Evolutionary conservation across 2,888 invertebrate species (phyloP).

Genomic region (Pollenia griseotomentosa): DNA sequence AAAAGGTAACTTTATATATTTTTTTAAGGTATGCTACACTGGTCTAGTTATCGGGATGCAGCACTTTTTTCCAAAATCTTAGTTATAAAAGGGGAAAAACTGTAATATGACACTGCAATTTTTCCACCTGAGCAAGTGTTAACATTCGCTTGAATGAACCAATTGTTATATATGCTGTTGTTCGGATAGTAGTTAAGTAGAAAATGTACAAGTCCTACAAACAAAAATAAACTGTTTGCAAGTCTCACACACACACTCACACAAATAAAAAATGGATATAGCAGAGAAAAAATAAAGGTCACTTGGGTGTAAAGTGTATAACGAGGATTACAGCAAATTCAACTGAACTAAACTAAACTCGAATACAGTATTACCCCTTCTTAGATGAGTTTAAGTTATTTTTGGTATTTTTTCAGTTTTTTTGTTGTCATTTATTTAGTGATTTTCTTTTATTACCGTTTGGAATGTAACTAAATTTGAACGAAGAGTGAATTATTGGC

Average conservation of each 20-base stretch:
- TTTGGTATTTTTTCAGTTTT: slow-evolving; percentile 54
- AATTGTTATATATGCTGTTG: slow-evolving; percentile 40
- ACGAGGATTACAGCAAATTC: slow-evolving; percentile 70
- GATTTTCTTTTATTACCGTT: slow-evolving; percentile 19
- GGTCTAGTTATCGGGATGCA: slow-evolving; percentile 45
- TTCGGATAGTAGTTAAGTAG: slow-evolving; percentile 32
- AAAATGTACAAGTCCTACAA: slow-evolving; percentile 52
- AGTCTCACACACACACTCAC: neutral
- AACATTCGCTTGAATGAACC: slow-evolving; percentile 70
- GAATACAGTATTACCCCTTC: slow-evolving; percentile 49
- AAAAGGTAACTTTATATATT: too few species aligned
- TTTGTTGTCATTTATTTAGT: slow-evolving; percentile 43
- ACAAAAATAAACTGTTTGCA: slow-evolving; percentile 28
- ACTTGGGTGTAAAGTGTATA: slow-evolving; percentile 66
- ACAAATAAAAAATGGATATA: slow-evolving; percentile 29
- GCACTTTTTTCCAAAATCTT: slow-evolving; percentile 14
- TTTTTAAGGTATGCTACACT: neutral
- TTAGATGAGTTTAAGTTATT: slow-evolving; percentile 65
- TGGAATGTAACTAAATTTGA: slow-evolving; percentile 61
- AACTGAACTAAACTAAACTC: slow-evolving; percentile 54
- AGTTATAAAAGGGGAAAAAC: slow-evolving; percentile 46
- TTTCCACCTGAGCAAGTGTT: slow-evolving; percentile 81
- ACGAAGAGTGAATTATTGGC: slow-evolving; percentile 60
- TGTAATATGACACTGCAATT: slow-evolving; percentile 80
- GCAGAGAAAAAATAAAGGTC: slow-evolving; percentile 59